phyloP scores from a whole-genome alignment of 1,140 invertebrate genomes.

The Macrobrachium nipponense region DNA sequence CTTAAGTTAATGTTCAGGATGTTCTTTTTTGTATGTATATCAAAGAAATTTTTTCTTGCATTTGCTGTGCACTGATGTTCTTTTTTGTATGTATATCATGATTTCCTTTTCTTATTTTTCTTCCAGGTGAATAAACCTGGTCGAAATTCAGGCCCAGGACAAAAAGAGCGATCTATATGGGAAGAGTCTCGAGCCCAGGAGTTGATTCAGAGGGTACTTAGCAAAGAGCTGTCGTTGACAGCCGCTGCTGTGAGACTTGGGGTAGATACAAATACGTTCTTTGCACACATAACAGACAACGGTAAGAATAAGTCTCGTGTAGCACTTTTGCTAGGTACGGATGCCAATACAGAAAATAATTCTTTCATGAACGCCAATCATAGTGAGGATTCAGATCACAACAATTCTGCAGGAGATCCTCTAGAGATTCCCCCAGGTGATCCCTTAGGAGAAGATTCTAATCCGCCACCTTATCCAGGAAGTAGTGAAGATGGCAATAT shows the following conservation, averaged over 20 bases:
- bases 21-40: too few species aligned
- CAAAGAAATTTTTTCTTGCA: too few species aligned
- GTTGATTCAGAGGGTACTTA: constrained; percentile 58
- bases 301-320: constrained; percentile 62
- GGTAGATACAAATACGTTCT: constrained; percentile 64
- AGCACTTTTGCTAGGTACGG: constrained; percentile 57
- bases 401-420: constrained; percentile 17
- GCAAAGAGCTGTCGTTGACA: constrained; percentile 62
- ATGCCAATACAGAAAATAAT: constrained; percentile 6
- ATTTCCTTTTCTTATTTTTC: constrained; percentile 2
- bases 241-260: constrained; percentile 63
- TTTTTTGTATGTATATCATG: too few species aligned
- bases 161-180: constrained; percentile 62
- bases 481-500: constrained; percentile 43
- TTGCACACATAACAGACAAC: constrained; percentile 62
- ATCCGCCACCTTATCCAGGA: constrained; percentile 19
- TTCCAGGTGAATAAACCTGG: constrained; percentile 63
- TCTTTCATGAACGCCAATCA: constrained; percentile 24
- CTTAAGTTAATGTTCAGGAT: too few species aligned
- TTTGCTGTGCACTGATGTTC: too few species aligned
- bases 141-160: constrained; percentile 22
- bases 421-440: not conserved
- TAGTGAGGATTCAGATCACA: constrained; percentile 47
- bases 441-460: constrained; percentile 43
- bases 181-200: constrained; percentile 63